phyloP scores from a whole-genome alignment of 2,113 vertebrate species.

The Opisthocomus hoazin region DNA sequence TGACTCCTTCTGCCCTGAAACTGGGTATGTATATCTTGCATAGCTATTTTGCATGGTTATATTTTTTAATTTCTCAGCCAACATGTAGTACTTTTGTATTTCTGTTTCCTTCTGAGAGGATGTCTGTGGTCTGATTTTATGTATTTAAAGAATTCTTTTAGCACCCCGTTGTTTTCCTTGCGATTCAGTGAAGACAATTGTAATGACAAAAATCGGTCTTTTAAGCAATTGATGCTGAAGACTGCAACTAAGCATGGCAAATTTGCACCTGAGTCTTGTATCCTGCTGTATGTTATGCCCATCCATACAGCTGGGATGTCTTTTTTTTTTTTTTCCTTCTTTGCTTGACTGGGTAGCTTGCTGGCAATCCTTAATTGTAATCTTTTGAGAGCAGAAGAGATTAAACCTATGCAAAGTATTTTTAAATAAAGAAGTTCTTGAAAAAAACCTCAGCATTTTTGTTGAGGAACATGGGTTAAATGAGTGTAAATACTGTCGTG shows the following conservation, averaged over 20 bases:
- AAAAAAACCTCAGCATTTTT: background rate
- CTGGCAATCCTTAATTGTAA: background rate
- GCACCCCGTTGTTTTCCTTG: background rate
- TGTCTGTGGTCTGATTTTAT: background rate
- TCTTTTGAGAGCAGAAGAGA: background rate
- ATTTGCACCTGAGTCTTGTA: background rate
- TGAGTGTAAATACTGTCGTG: background rate
- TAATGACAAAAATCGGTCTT: background rate
- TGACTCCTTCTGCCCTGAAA: constrained; percentile 89
- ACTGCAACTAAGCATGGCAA: background rate
- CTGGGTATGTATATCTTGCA: constrained; percentile 78
- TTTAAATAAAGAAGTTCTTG: background rate
- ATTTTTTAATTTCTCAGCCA: background rate
- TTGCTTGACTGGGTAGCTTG: background rate
- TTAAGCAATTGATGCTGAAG: background rate
- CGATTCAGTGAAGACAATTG: background rate
- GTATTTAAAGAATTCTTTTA: background rate
- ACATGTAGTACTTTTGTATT: background rate
- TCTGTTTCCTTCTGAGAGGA: background rate
- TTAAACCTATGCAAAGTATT: background rate
- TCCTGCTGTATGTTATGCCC: background rate
- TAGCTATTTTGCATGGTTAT: background rate
- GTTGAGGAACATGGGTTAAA: background rate
- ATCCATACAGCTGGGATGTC: background rate
- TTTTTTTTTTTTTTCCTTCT: background rate